phyloP scores from a whole-genome alignment of 2,797 vertebrate species.

The Sciurus carolinensis region DNA sequence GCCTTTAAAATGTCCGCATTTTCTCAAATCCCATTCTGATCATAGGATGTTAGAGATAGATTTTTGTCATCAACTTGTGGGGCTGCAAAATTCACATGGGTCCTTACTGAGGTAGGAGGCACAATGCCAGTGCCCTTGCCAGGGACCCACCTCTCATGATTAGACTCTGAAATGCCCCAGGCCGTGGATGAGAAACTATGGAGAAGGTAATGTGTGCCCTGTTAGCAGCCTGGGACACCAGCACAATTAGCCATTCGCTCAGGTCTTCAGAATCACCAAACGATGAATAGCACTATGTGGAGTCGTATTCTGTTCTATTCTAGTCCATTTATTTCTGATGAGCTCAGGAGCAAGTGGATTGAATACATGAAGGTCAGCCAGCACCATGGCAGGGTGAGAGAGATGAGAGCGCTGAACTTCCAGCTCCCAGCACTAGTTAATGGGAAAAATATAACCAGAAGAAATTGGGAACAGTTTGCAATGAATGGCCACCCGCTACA shows the following conservation, averaged over 20 bases:
- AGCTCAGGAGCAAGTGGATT: slow-evolving; percentile 74
- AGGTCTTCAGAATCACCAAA: slow-evolving; percentile 46
- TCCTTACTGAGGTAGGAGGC: neutral
- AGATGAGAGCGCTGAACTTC: neutral
- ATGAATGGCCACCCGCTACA: slow-evolving; percentile 32
- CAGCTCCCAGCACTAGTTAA: slow-evolving; percentile 63
- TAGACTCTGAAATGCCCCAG: slow-evolving; percentile 65
- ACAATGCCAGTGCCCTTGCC: neutral
- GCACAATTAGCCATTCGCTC: slow-evolving; percentile 57
- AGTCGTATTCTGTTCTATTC: slow-evolving; percentile 68
- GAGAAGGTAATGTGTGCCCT: slow-evolving; percentile 67
- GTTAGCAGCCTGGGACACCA: slow-evolving; percentile 57
- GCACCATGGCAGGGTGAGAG: neutral
- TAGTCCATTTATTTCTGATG: slow-evolving; percentile 78
- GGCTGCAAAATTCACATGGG: neutral
- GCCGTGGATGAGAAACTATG: slow-evolving; percentile 71
- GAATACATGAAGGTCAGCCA: slow-evolving; percentile 77
- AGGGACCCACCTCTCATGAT: neutral
- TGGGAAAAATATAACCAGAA: slow-evolving; percentile 60
- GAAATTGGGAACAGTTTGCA: slow-evolving; percentile 38
- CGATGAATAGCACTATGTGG: slow-evolving; percentile 37
- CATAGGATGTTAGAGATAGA: neutral
- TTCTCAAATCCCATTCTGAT: neutral
- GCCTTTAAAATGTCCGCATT: neutral
- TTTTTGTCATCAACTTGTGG: neutral